These are phyloP conservation scores for Hypomecis punctinalis DNA, from an alignment of 2,888 invertebrate genomes.

Conservation along the genomic window DNA sequence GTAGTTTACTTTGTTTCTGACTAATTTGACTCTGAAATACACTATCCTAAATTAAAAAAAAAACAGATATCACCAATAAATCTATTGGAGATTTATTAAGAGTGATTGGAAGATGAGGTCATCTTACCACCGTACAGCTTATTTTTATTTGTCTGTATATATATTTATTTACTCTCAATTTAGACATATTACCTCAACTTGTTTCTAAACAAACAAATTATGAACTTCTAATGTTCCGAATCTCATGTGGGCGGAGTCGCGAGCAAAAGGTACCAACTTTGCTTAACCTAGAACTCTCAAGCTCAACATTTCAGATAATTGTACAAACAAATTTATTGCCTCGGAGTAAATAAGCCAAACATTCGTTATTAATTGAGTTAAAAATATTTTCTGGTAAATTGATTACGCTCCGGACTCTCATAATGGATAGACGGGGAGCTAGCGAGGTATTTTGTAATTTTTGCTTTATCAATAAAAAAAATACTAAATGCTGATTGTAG, in stretches of 20 bases:
- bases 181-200: background rate
- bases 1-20: too few species aligned
- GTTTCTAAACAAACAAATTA: constrained; percentile 11
- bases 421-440: constrained; percentile 31
- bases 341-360: constrained; percentile 27
- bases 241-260: constrained; percentile 2
- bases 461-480: background rate
- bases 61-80: too few species aligned
- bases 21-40: too few species aligned
- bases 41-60: too few species aligned
- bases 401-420: constrained; percentile 34
- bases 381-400: constrained; percentile 45
- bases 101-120: too few species aligned
- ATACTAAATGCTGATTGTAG: too few species aligned
- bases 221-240: background rate
- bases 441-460: background rate
- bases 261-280: constrained; percentile 12
- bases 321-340: constrained; percentile 33
- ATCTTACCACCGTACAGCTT: too few species aligned
- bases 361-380: constrained; percentile 41
- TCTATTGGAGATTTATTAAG: too few species aligned
- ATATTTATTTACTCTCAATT: too few species aligned
- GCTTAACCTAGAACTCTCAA: constrained; percentile 23
- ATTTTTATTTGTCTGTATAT: too few species aligned
- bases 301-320: constrained; percentile 28